These are phyloP conservation scores for Pantelozetes paolii DNA, from an alignment of 2,888 invertebrate genomes.

Conservation along the genomic window DNA sequence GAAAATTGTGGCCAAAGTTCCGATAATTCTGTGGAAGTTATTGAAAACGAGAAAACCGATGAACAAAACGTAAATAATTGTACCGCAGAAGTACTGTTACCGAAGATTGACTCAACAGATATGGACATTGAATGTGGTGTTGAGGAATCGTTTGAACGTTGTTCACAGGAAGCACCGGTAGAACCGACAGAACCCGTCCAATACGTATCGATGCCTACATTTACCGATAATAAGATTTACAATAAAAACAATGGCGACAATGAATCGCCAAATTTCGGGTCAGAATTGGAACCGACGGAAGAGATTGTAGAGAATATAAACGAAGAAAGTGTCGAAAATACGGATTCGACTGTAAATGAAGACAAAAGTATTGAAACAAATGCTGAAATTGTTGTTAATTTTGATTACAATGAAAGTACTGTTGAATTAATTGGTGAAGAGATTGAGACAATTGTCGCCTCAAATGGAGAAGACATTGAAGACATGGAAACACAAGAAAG, in stretches of 20 bases:
- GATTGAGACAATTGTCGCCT: neutral
- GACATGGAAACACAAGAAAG: neutral
- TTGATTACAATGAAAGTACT: neutral
- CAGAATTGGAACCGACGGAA: neutral
- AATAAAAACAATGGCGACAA: too few species aligned
- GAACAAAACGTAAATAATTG: neutral
- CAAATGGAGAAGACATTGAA: neutral
- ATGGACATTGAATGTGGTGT: neutral
- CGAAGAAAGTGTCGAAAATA: neutral
- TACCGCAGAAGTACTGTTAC: neutral
- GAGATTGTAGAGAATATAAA: neutral
- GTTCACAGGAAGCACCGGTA: neutral
- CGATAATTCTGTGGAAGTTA: neutral
- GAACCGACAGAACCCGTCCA: neutral
- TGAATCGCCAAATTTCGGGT: too few species aligned
- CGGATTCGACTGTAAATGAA: neutral
- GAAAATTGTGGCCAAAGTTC: neutral
- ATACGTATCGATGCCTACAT: conserved; percentile 17
- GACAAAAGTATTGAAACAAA: neutral
- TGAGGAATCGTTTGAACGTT: neutral
- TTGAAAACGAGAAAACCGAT: neutral
- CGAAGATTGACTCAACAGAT: neutral
- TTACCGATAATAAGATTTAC: neutral
- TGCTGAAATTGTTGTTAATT: neutral
- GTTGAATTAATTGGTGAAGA: neutral